Percentiles rank a stretch among this genome's conserved stretches.
Conservation (phyloP, 2,113 vertebrate species). For the Myiagra hebetior region DNA sequence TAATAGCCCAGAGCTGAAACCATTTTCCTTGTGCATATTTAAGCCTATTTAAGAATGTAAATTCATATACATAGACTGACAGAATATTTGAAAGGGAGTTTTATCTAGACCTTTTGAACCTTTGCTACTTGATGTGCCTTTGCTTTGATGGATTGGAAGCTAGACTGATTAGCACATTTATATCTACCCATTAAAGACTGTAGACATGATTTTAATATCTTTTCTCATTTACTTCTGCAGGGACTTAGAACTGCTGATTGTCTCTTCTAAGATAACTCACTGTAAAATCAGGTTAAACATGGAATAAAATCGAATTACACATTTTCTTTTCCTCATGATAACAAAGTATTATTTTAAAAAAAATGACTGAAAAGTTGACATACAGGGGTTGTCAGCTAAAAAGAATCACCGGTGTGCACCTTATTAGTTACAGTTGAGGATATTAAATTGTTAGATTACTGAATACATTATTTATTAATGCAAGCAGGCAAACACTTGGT, state of each 20-base stretch:
- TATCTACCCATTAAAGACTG: background rate
- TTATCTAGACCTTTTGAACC: background rate
- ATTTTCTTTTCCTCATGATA: background rate
- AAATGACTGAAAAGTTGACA: background rate
- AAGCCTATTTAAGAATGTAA: background rate
- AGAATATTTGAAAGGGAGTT: conserved; percentile 27
- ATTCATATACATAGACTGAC: background rate
- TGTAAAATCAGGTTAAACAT: conserved; percentile 3
- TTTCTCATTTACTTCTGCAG: background rate
- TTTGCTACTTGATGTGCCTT: background rate
- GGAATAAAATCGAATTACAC: background rate
- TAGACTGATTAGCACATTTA: background rate
- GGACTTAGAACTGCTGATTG: background rate
- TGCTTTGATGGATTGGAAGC: background rate
- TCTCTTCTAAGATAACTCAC: background rate
- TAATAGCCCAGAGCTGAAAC: background rate
- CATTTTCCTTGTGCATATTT: background rate
- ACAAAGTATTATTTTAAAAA: background rate
- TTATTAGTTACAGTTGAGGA: background rate
- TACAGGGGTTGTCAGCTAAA: background rate
- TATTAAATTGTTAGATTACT: background rate
- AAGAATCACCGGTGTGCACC: background rate
- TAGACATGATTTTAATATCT: background rate
- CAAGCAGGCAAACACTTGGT: background rate
- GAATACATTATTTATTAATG: background rate